A percentile compares a stretch with the other conserved stretches of the same genome.
phyloP scores from a whole-genome alignment of 2,888 invertebrate species.

The Cephus spinipes region DNA sequence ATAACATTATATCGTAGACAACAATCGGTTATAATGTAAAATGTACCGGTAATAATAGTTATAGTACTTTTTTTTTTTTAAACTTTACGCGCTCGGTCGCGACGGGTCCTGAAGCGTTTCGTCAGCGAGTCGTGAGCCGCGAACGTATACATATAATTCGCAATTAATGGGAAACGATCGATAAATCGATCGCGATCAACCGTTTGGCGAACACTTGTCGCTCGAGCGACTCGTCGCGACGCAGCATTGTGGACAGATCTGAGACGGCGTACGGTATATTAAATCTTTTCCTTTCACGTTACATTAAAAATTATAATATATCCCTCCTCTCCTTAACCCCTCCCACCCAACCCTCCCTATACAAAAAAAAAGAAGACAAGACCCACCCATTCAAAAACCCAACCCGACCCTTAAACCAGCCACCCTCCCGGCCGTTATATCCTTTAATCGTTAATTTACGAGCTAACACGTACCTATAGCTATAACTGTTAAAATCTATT shows the following conservation, averaged over 20 bases:
- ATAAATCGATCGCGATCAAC: not conserved
- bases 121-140: constrained; percentile 30
- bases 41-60: constrained; percentile 46
- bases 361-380: not conserved
- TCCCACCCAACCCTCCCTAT: not conserved
- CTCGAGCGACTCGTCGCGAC: not conserved
- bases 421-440: not conserved
- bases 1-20: constrained; percentile 66
- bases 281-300: constrained; percentile 23
- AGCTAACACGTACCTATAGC: constrained; percentile 41
- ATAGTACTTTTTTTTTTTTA: constrained; percentile 39
- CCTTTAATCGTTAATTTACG: constrained; percentile 24
- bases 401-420: not conserved
- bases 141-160: constrained; percentile 36
- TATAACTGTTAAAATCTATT: constrained; percentile 47
- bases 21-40: constrained; percentile 61
- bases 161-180: not conserved
- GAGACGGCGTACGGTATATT: constrained; percentile 45
- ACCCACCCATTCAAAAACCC: not conserved
- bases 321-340: constrained; percentile 3
- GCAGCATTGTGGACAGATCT: constrained; percentile 56
- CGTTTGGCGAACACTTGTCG: not conserved
- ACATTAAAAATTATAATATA: not conserved
- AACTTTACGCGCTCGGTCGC: constrained; percentile 40
- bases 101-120: constrained; percentile 41